Conservation (phyloP, 2,113 vertebrate species). For the Eurystomus gularis region DNA sequence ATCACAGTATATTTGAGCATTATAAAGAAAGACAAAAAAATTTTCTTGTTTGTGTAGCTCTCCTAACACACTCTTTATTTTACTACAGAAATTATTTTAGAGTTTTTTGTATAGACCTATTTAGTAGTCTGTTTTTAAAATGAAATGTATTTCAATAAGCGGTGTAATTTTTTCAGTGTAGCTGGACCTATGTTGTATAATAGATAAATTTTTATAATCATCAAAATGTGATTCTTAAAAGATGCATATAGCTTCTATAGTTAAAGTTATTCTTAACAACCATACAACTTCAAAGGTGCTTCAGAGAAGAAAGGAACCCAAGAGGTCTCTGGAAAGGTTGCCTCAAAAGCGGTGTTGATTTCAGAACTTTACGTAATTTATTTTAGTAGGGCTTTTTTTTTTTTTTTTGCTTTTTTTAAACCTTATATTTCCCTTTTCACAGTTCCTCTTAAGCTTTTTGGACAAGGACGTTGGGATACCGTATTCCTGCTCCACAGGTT, state of each 20-base stretch:
- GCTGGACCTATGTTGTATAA: slow-evolving; percentile 83
- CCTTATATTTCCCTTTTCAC: background rate
- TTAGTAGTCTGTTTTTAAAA: slow-evolving; percentile 85
- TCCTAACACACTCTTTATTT: slow-evolving; percentile 85
- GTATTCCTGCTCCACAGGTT: background rate
- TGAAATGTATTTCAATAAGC: slow-evolving; percentile 82
- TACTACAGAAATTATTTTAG: slow-evolving; percentile 88
- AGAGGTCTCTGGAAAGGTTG: slow-evolving; percentile 29
- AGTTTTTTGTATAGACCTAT: slow-evolving; percentile 84
- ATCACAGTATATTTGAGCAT: slow-evolving; percentile 74
- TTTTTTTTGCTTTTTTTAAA: background rate
- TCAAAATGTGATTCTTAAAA: slow-evolving; percentile 79
- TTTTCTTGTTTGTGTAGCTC: slow-evolving; percentile 74
- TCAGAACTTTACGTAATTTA: slow-evolving; percentile 40
- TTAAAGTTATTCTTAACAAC: slow-evolving; percentile 72
- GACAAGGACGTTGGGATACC: background rate
- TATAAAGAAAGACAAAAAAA: slow-evolving; percentile 67
- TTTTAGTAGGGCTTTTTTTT: background rate
- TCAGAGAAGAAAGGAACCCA: slow-evolving; percentile 38
- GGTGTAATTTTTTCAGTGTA: slow-evolving; percentile 86
- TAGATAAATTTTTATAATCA: slow-evolving; percentile 82
- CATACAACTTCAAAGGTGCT: slow-evolving; percentile 74
- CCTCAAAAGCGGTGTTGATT: slow-evolving; percentile 25
- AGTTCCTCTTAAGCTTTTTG: background rate
- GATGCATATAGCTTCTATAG: slow-evolving; percentile 75